Evolutionary conservation across 2,797 vertebrate species (phyloP).

Genomic region (Pangasius mekongensis): DNA sequence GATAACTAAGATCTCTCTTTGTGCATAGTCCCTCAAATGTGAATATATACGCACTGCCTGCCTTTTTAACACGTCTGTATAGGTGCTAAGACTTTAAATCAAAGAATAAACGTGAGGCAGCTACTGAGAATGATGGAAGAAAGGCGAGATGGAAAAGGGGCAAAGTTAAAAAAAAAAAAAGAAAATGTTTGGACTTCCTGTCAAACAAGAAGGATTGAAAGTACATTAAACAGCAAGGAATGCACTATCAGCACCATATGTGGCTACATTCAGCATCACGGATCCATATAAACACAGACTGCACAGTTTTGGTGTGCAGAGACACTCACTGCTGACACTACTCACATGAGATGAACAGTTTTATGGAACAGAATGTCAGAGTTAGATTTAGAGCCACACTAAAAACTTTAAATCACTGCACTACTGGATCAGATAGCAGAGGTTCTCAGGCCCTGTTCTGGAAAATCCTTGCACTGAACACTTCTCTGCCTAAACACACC

Average conservation of each 20-base stretch:
- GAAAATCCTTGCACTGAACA: background rate
- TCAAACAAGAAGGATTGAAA: slow-evolving; percentile 37
- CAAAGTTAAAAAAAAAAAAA: background rate
- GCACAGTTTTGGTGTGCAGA: background rate
- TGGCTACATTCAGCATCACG: slow-evolving; percentile 7
- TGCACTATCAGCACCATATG: slow-evolving; percentile 34
- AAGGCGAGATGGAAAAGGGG: background rate
- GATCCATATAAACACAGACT: slow-evolving; percentile 34
- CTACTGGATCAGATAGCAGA: slow-evolving; percentile 2
- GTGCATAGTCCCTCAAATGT: background rate
- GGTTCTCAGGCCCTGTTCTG: background rate
- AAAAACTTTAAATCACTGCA: slow-evolving; percentile 26
- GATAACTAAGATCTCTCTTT: background rate
- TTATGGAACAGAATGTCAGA: slow-evolving; percentile 13
- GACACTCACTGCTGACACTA: background rate
- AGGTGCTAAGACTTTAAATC: background rate
- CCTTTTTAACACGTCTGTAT: background rate
- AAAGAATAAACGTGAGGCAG: background rate
- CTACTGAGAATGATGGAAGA: background rate
- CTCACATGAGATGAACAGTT: background rate
- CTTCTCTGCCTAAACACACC: background rate
- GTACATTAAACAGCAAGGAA: slow-evolving; percentile 22
- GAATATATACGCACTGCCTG: slow-evolving; percentile 9
- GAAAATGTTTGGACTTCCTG: slow-evolving; percentile 22
- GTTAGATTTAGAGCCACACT: background rate